Conservation (phyloP, 2,888 invertebrate species). For the Apotomis turbidana region DNA sequence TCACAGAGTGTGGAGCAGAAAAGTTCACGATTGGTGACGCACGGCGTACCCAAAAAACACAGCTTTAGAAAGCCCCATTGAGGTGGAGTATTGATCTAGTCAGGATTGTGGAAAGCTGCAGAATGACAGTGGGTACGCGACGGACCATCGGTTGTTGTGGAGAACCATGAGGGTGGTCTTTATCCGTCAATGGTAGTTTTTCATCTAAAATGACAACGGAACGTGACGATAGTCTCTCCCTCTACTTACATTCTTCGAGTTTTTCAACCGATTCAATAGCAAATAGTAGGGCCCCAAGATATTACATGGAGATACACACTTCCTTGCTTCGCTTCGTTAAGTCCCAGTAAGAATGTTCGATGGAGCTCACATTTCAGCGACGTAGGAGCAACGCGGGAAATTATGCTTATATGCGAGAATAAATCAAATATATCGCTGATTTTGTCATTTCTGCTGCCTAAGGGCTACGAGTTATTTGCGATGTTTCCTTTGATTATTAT, state of each 20-base stretch:
- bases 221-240: no score
- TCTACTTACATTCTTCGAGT: not conserved
- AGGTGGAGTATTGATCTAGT: no score
- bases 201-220: no score
- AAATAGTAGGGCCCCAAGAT: slow-evolving; percentile 49
- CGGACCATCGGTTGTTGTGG: no score
- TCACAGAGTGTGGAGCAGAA: no score
- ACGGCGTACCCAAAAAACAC: no score
- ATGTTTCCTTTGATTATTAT: slow-evolving; percentile 5
- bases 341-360: slow-evolving; percentile 43
- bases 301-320: slow-evolving; percentile 53
- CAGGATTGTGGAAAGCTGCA: no score
- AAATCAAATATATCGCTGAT: slow-evolving; percentile 17
- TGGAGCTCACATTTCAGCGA: slow-evolving; percentile 8
- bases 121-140: no score
- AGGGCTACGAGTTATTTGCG: not conserved
- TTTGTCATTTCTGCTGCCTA: slow-evolving; percentile 3
- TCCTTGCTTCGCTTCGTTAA: slow-evolving; percentile 53
- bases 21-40: no score
- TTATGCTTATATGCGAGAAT: slow-evolving; percentile 13
- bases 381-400: slow-evolving; percentile 9
- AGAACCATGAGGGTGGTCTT: no score
- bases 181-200: no score
- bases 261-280: not conserved
- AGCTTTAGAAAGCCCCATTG: no score